Evolutionary conservation across 2,797 vertebrate species (phyloP), one percentile per base, ranked within the genome.

Genomic region (Scolopax bukidnonensis): DNA sequence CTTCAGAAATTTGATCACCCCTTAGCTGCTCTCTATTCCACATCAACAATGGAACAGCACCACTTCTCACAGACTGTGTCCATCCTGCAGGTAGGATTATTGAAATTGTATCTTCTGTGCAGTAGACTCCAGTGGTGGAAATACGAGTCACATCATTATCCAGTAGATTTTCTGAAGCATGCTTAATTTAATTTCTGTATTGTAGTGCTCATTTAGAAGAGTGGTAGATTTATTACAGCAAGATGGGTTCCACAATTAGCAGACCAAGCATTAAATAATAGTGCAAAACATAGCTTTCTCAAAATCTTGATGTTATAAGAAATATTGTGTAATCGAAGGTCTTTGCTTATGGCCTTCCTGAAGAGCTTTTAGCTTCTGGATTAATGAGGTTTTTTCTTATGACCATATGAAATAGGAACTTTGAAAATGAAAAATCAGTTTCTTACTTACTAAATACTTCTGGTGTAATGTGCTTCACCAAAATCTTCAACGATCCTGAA

Each of bases 1-100:
- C 98, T 99, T 95, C 99, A 99, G 98, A 99, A 99, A 97, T 99
- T 99, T 92, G 99, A 99, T 97, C 99, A 99, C 93, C 99, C 99
- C 0, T 98, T 99, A 96, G 99, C 99, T 21, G 99, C 99, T 9
- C 98, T 99, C 30, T 99, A 99, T 96, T 99, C 99, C 97, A 99
- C 99, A 3, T 99, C 99, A 87, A 99, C 99, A 50, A 99, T 99
- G 99, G 99, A 99, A 95, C 99, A 99, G 94, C 99, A 99, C 95
- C 99, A 99, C 97, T 99, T 99, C 97, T 99, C 99, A 3, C 99
- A 99, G 98, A 99, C 99, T 0, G 99, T 99, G 96, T 99, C 99
- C 95, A 99, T 99, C 97, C 98, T 99, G 73, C 99, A 99, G 99
- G 99, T 99, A 99, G 98, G 98, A 94, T 96, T 97, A 92, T 61